Percentiles rank a stretch among this genome's conserved stretches.
Conservation (phyloP, 2,113 vertebrate species). For the Cairina moschata region DNA sequence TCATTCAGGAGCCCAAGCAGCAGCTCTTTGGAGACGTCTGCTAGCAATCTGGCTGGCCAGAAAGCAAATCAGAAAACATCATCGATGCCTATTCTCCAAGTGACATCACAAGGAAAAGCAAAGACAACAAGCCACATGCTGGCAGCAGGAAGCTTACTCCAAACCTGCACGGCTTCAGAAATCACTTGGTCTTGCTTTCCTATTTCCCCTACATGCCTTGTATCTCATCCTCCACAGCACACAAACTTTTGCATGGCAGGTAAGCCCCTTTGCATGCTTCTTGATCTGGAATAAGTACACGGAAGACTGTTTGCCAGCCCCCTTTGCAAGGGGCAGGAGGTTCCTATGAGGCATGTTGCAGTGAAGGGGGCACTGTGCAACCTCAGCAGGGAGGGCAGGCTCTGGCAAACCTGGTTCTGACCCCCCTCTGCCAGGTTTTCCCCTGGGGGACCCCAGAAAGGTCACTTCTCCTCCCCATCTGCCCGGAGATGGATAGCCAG, state of each 20-base stretch:
- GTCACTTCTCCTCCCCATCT: neutral
- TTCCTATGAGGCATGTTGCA: rapidly evolving
- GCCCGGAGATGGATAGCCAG: neutral
- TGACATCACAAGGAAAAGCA: neutral
- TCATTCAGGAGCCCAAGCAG: neutral
- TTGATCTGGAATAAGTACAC: neutral
- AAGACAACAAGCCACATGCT: neutral
- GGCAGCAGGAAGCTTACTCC: neutral
- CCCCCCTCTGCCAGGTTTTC: neutral
- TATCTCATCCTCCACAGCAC: rapidly evolving
- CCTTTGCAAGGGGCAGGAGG: neutral
- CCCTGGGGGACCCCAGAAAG: neutral
- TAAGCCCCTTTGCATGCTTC: neutral
- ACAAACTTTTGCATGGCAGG: neutral
- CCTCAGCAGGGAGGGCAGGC: neutral
- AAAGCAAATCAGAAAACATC: rapidly evolving
- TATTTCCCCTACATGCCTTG: rapidly evolving
- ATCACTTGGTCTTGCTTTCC: neutral
- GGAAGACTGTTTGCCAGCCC: rapidly evolving
- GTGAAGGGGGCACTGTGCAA: neutral
- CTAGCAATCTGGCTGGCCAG: neutral
- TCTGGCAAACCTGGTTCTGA: neutral
- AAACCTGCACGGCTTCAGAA: rapidly evolving
- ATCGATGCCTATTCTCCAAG: neutral
- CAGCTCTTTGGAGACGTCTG: neutral